Evolutionary conservation across 2,888 invertebrate genomes (phyloP).

Genomic region (Didymodactylos carnosus): DNA sequence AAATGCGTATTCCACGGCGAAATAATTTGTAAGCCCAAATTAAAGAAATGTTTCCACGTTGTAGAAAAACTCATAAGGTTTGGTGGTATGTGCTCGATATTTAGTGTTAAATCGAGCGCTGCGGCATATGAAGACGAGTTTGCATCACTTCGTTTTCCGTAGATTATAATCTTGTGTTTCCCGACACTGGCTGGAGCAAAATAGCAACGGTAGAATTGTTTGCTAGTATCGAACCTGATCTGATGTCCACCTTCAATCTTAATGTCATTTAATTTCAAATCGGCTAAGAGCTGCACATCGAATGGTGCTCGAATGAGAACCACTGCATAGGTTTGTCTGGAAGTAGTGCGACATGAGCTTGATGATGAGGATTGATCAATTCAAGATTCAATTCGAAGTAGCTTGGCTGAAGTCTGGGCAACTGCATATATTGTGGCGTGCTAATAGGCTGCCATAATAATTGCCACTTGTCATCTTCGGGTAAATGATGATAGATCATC

Average conservation of each 20-base stretch:
- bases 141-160: background rate
- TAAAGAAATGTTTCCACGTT: background rate
- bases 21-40: background rate
- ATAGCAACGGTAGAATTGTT: background rate
- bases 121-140: background rate
- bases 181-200: background rate
- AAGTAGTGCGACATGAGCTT: background rate
- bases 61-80: background rate
- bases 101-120: background rate
- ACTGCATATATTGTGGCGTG: background rate
- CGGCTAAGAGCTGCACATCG: too few species aligned
- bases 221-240: too few species aligned
- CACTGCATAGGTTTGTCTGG: background rate
- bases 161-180: background rate
- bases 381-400: background rate
- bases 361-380: background rate
- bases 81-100: background rate
- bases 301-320: too few species aligned
- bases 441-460: background rate
- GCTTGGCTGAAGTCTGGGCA: background rate
- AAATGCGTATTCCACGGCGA: background rate
- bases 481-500: background rate
- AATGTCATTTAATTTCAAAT: too few species aligned
- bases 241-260: too few species aligned
- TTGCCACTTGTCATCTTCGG: background rate